Base-by-base conservation (phyloP, 2,888 invertebrate species). In the Mimas tiliae region DNA sequence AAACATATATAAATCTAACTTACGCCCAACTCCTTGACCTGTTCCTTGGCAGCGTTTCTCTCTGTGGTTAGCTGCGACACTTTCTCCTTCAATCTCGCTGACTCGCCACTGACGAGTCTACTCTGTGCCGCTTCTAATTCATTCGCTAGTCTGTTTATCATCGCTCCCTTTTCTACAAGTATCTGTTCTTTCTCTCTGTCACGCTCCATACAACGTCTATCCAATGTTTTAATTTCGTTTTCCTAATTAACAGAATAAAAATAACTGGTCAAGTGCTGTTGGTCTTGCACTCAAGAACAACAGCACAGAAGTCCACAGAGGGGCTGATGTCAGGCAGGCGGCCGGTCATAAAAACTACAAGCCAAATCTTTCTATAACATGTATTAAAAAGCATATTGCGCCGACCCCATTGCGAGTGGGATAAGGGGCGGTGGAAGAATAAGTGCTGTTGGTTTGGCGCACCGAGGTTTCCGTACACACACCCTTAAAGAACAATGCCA, bases 121-220 rank as follows among this genome's bases (percentile, higher is more conserved):
- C 87, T 93, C 63, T 96, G 96, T 0, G 95, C 94, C 7, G 94
- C 93, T 69, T 95, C 94, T 62, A 96, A 74, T 27, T 95, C 95
- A 27, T 88, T 86, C 0, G 94, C 95, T n/a, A 96, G 74, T 55
- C 94, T 91, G 82, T 96, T 96, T 68, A 96, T 95, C 16, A 94
- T 95, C 0, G 94, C 91, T 0, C 94, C 94, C 70, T 96, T 96
- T 52, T 96, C 96, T 62, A 95, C 90, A 53, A 96, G 77, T 70
- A 96, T 87, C 4, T 91, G 87, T 76, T 96, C 96, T 64, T 95
- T 95, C 19, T 94, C 94, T 70, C 94, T 87, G 63, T 95, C 95
- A 1, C 94, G 84, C 42, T 96, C 95, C 74, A 89, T 89, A 72
- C 94, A 95, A 12, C 90, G 93, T 48, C 90, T 86, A 70, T 94